phyloP scores from a whole-genome alignment of 1,140 invertebrate genomes.

The Drosophila bipectinata region DNA sequence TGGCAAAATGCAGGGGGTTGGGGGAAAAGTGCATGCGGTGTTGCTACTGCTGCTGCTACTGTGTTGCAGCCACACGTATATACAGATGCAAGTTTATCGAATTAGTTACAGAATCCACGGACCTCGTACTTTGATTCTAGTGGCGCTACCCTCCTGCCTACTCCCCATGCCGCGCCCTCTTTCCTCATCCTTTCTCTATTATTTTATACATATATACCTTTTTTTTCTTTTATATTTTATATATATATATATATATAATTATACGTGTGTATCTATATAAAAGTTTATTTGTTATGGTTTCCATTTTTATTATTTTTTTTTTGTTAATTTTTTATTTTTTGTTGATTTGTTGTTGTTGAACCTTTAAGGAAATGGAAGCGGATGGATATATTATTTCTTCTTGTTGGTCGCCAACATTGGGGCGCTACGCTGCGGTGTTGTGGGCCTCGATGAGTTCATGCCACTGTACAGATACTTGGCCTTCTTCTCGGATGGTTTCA shows the following conservation, averaged over 20 bases:
- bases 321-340: slow-evolving; percentile 47
- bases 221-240: slow-evolving; percentile 17
- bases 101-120: background rate
- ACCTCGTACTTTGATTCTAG: background rate
- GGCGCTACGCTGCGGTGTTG: slow-evolving; percentile 94
- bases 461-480: slow-evolving; percentile 99
- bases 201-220: slow-evolving; percentile 14
- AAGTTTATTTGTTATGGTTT: slow-evolving; percentile 59
- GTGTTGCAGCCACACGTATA: background rate
- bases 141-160: background rate
- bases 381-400: slow-evolving; percentile 89
- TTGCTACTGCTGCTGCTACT: slow-evolving; percentile 6
- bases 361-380: slow-evolving; percentile 84
- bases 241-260: slow-evolving; percentile 27
- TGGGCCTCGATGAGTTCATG: slow-evolving; percentile 91
- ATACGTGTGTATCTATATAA: slow-evolving; percentile 67
- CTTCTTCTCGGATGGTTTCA: slow-evolving; percentile 99
- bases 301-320: slow-evolving; percentile 17
- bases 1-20: slow-evolving; percentile 12
- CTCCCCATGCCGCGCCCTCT: slow-evolving; percentile 5
- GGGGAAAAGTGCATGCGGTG: background rate
- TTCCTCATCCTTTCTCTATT: background rate
- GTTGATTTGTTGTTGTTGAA: slow-evolving; percentile 62
- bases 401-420: slow-evolving; percentile 86
- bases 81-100: slow-evolving; percentile 33